Evolutionary conservation across 2,797 vertebrate genomes (phyloP).

Genomic region (Menidia menidia): DNA sequence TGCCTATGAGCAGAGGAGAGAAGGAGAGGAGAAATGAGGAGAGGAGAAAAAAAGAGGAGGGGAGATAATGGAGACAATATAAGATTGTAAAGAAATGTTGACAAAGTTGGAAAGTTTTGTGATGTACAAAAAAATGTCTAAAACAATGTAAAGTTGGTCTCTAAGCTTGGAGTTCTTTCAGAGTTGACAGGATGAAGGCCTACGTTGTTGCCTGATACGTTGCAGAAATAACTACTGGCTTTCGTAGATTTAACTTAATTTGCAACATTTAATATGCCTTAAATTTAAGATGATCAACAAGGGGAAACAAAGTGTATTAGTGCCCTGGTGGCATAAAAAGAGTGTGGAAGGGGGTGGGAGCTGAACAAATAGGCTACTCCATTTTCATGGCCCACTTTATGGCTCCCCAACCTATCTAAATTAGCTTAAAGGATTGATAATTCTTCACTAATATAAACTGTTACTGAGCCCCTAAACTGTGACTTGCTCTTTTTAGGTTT

Average conservation of each 20-base stretch:
- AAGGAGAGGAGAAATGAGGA: constrained; percentile 32
- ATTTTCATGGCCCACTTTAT: constrained; percentile 84
- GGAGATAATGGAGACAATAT: constrained; percentile 6
- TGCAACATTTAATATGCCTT: constrained; percentile 82
- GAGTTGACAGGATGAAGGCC: constrained; percentile 35
- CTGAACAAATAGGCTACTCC: constrained; percentile 82
- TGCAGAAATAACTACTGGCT: constrained; percentile 75
- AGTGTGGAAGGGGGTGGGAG: constrained; percentile 80
- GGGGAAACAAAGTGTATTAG: constrained; percentile 85
- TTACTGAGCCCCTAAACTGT: constrained; percentile 87
- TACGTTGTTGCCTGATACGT: constrained; percentile 54
- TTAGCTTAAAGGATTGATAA: constrained; percentile 91
- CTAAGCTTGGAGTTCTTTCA: constrained; percentile 7
- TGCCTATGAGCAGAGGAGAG: constrained; percentile 71
- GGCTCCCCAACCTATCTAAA: constrained; percentile 87
- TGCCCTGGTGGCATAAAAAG: constrained; percentile 80
- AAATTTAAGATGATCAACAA: constrained; percentile 84
- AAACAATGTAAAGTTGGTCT: neutral
- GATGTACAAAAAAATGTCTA: constrained; percentile 12
- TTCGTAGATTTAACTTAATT: constrained; percentile 86
- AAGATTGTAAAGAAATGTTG: constrained; percentile 7
- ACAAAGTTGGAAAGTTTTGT: constrained; percentile 22
- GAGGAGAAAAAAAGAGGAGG: constrained; percentile 41
- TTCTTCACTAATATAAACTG: constrained; percentile 88
- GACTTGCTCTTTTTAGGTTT: constrained; percentile 84